Base-by-base conservation (phyloP, 1,140 invertebrate species). In the Apis laboriosa region DNA sequence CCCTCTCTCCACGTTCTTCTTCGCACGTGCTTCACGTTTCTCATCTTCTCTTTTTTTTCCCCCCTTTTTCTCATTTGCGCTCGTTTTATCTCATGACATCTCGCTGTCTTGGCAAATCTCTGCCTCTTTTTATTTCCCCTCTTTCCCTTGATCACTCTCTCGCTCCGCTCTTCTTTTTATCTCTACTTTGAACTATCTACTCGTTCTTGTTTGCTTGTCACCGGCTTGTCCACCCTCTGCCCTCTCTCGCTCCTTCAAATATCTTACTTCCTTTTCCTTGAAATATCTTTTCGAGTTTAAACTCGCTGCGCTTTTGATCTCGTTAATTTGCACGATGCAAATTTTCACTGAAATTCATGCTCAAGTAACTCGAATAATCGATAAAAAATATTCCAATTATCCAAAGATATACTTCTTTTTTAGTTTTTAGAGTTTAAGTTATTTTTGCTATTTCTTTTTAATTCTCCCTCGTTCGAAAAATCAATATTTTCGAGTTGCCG, bases 71-170 rank as follows among this genome's bases (percentile, higher is more conserved):
- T 1, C 70, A 9, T 1, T 17, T n/a, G n/a, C 9, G 53, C 28
- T 53, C 24, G 24, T 72, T 55, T 72, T 72, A 72, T 60, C 72
- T 74, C 3, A 28, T 56, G 28, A 74, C 55, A 34, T 60, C 34
- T 49, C 56, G 15, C 73, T 61, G 58, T 61, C 43, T 12, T 49
- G 15, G 15, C 73, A 34, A 75, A 75, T 75, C 72, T 75, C 58
- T 12, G 21, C 56, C 4, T 9, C 58, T 61, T 43, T 51, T 76
- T 76, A 43, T 64, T 15, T 49, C 9, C 24, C 17, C 43, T 51
- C 9, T n/a, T 8, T 17, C 11, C 21, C 58, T 43, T 79, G 53
- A 51, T 68, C 67, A 70, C 66, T 74, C 28, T 66, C 49, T 49
- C 61, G 60, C 67, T 13, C 70, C 49, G 51, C 21, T 67, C n/a